Percentiles rank a stretch among this genome's conserved stretches.
phyloP scores from a whole-genome alignment of 1,140 invertebrate genomes.

The Dufourea novaeangliae region DNA sequence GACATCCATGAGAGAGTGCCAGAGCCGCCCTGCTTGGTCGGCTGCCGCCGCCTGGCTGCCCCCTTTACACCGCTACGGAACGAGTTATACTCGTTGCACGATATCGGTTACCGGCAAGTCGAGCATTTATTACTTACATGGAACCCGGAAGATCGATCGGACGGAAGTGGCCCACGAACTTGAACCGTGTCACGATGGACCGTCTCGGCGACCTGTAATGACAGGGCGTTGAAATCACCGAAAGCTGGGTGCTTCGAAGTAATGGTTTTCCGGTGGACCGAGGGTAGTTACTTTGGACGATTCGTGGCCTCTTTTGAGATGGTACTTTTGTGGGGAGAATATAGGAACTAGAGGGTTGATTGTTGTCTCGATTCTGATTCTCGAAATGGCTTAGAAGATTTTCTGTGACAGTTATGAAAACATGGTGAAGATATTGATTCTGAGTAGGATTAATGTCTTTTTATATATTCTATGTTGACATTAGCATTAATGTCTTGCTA shows the following conservation, averaged over 20 bases:
- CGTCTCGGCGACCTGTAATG: background rate
- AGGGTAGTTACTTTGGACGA: too few relatives aligned
- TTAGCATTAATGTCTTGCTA: too few relatives aligned
- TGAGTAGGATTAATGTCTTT: too few relatives aligned
- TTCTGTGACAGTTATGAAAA: too few relatives aligned
- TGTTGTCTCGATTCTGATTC: too few relatives aligned
- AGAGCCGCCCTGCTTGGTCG: background rate
- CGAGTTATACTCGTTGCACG: conserved; percentile 57
- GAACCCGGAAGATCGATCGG: conserved; percentile 61
- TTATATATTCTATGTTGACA: too few relatives aligned
- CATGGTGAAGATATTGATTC: too few relatives aligned
- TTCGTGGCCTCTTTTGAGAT: too few relatives aligned
- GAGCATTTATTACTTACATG: conserved; percentile 46
- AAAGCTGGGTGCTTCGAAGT: background rate
- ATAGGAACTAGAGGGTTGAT: too few relatives aligned
- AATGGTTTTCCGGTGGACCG: too few relatives aligned
- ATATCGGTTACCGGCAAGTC: conserved; percentile 61
- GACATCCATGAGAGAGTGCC: conserved; percentile 43
- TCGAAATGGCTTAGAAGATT: too few relatives aligned
- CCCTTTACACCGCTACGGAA: conserved; percentile 54
- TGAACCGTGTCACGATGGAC: background rate
- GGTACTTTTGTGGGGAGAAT: too few relatives aligned
- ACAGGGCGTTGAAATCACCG: background rate
- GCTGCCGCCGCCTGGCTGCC: background rate
- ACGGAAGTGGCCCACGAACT: conserved; percentile 52